These are phyloP conservation scores for Ophraella communa DNA, from an alignment of 2,888 invertebrate genomes.

Conservation along the genomic window DNA sequence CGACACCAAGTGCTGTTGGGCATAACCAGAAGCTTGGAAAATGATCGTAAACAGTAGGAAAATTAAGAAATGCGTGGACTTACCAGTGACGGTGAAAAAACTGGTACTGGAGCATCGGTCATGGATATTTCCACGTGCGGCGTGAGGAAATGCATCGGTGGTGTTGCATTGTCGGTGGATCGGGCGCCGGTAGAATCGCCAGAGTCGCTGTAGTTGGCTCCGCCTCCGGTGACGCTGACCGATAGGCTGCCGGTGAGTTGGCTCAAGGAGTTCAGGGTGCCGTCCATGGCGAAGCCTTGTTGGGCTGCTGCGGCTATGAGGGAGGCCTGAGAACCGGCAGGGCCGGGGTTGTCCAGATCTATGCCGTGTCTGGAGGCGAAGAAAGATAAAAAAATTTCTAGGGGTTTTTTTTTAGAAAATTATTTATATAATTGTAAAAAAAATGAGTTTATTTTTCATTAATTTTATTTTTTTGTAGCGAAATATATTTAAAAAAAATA, in stretches of 20 bases:
- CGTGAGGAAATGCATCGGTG: conserved; percentile 89
- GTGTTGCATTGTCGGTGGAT: conserved; percentile 86
- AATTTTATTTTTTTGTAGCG: too few species aligned
- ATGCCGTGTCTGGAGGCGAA: conserved; percentile 76
- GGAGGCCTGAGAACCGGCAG: conserved; percentile 78
- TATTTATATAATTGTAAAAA: too few species aligned
- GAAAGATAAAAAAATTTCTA: neutral
- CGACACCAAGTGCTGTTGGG: too few species aligned
- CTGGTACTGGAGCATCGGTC: conserved; percentile 79
- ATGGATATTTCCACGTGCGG: conserved; percentile 92
- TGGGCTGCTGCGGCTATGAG: conserved; percentile 70
- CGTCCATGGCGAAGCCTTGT: conserved; percentile 58
- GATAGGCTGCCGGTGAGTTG: conserved; percentile 70
- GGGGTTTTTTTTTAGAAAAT: neutral
- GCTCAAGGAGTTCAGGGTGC: conserved; percentile 62
- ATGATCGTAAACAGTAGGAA: too few species aligned
- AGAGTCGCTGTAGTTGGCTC: conserved; percentile 82
- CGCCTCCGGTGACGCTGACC: conserved; percentile 62
- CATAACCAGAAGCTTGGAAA: too few species aligned
- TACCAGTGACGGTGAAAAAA: conserved; percentile 65
- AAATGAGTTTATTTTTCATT: neutral
- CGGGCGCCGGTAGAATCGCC: conserved; percentile 82
- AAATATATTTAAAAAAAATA: too few species aligned
- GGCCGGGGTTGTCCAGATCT: conserved; percentile 87
- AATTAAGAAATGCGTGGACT: conserved; percentile 28